phyloP scores from a whole-genome alignment of 2,888 invertebrate species.

The Tipula helvola region DNA sequence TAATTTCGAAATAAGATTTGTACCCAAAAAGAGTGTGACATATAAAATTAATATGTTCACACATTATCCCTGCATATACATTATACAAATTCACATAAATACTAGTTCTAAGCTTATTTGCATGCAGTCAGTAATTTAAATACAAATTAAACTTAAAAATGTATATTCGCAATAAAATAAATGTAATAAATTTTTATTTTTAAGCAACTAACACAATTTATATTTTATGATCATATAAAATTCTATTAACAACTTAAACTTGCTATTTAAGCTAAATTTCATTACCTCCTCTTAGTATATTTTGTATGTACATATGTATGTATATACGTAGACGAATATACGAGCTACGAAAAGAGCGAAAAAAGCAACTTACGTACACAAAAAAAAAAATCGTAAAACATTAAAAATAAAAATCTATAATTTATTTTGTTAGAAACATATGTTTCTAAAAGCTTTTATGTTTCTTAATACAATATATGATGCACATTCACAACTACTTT shows the following conservation, averaged over 20 bases:
- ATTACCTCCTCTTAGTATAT: neutral
- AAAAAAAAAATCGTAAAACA: neutral
- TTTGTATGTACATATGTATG: neutral
- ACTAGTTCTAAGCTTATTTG: too few species aligned
- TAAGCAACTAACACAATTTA: neutral
- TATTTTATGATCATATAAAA: neutral
- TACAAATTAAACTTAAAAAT: too few species aligned
- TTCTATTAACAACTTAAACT: neutral
- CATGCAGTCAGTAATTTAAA: too few species aligned
- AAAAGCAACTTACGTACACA: neutral
- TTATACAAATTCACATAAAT: too few species aligned
- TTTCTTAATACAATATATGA: slow-evolving; percentile 6
- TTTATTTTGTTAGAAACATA: slow-evolving; percentile 8
- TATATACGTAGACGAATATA: neutral
- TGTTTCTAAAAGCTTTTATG: slow-evolving; percentile 10
- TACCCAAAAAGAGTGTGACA: too few species aligned
- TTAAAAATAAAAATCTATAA: neutral
- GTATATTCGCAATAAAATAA: neutral
- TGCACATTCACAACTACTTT: slow-evolving; percentile 5
- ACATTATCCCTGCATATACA: too few species aligned
- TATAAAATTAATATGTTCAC: too few species aligned
- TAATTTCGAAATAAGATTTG: too few species aligned
- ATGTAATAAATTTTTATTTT: neutral
- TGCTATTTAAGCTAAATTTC: neutral
- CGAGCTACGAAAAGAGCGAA: neutral